Percentiles rank a stretch among this genome's conserved stretches.
phyloP scores from a whole-genome alignment of 2,797 vertebrate species.

The Melanotaenia maccullochi region DNA sequence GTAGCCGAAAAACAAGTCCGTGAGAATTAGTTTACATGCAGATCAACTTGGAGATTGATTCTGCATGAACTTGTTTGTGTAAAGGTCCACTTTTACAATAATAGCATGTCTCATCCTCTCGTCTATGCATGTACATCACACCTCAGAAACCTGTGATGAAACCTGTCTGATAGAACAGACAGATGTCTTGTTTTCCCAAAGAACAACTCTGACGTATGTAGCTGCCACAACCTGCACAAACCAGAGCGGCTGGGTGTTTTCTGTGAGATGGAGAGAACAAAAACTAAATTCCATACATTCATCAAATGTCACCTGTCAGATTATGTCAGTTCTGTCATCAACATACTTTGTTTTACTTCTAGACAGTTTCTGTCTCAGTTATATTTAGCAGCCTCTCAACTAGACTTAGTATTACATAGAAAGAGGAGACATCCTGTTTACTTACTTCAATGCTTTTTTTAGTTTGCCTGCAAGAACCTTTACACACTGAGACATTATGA shows the following conservation, averaged over 20 bases:
- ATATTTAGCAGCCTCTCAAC: not conserved
- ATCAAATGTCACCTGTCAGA: slow-evolving; percentile 27
- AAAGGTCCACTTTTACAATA: slow-evolving; percentile 8
- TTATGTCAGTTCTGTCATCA: slow-evolving; percentile 10
- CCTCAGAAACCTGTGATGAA: slow-evolving; percentile 4
- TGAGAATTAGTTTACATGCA: slow-evolving; percentile 9
- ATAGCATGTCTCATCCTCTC: slow-evolving; percentile 9
- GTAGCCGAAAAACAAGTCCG: slow-evolving; percentile 33
- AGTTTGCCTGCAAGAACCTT: not conserved
- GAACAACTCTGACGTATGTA: slow-evolving; percentile 32
- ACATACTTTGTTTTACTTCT: slow-evolving; percentile 17
- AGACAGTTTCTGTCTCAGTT: slow-evolving; percentile 8
- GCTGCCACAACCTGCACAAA: slow-evolving; percentile 28
- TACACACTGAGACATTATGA: not conserved
- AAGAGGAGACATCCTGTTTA: not conserved
- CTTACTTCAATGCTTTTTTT: slow-evolving; percentile 1
- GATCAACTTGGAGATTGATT: slow-evolving; percentile 3
- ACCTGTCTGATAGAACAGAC: slow-evolving; percentile 14
- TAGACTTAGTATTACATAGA: not conserved
- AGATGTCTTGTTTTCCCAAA: slow-evolving; percentile 22
- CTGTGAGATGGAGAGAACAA: slow-evolving; percentile 3
- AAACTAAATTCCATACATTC: slow-evolving; percentile 53
- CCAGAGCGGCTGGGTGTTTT: slow-evolving; percentile 19
- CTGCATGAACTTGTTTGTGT: slow-evolving; percentile 22
- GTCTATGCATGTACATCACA: slow-evolving; percentile 2